Evolutionary conservation across 1,140 invertebrate species (phyloP).

Genomic region (Gryllus bimaculatus): DNA sequence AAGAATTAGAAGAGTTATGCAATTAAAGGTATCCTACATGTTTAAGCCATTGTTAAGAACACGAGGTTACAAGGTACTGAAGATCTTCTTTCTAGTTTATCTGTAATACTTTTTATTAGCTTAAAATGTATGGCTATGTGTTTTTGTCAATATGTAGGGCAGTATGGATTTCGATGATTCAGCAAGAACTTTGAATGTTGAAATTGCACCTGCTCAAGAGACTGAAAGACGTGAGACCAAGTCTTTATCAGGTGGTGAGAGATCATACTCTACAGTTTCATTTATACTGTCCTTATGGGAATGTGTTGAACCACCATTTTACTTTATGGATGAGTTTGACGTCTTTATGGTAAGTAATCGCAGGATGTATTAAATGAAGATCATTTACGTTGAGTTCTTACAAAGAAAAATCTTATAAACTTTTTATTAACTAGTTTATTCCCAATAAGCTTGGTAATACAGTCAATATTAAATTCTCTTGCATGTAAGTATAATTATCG

Average conservation of each 20-base stretch:
- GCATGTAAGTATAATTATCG: no score
- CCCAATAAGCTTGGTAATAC: no score
- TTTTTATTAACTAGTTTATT: no score
- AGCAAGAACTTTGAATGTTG: background rate
- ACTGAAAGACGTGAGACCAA: conserved; percentile 39
- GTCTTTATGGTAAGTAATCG: conserved; percentile 82
- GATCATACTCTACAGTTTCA: conserved; percentile 88
- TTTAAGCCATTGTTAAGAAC: background rate
- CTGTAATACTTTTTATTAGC: background rate
- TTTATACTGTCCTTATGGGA: conserved; percentile 93
- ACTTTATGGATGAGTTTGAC: conserved; percentile 96
- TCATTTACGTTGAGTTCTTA: background rate
- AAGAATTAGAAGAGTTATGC: background rate
- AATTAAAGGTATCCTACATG: background rate
- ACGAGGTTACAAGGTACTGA: background rate
- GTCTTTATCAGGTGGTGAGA: conserved; percentile 86
- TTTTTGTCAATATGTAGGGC: background rate
- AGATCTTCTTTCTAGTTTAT: background rate
- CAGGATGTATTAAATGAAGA: background rate
- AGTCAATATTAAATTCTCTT: no score
- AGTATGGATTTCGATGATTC: background rate
- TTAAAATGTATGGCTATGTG: background rate
- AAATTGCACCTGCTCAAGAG: conserved; percentile 34
- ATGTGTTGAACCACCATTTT: conserved; percentile 80
- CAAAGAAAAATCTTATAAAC: no score